Evolutionary conservation across 2,888 invertebrate genomes (phyloP), one percentile per base, ranked within the genome.

Genomic region (Xiphydria camelus): DNA sequence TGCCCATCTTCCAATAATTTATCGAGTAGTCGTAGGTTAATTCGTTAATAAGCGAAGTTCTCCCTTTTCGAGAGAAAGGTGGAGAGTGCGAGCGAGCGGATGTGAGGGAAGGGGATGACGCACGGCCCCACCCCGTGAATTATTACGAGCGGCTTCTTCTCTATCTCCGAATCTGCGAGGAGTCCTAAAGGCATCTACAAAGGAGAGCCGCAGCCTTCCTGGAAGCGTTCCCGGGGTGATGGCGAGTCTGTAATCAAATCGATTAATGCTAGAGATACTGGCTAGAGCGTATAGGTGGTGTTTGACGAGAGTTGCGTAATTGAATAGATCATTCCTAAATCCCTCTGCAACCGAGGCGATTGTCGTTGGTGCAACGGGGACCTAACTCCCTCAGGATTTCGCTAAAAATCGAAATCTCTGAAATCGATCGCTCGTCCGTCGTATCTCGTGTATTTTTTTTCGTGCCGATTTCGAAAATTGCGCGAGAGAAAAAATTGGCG

Each of bases 161-260:
- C 59, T 61, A 62, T 66, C 61, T 60, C 39, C 51, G 57, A 61
- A 64, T 66, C 62, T 58, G 57, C 65, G 44, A 59, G 49, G 52
- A 49, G 43, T 29, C 29, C 14, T 14, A 15, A 36, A 52, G 47
- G 49, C 52, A 51, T 51, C 32, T 31, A 37, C 43, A 44, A 44
- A 44, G 43, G 35, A n/a, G 22, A 26, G 43, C 43, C 43, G 43
- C 37, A 29, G 17, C 37, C 38, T 38, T 17, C 31, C 31, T 36
- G 37, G 38, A 44, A 21, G 10, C 9, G 43, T 37, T 35, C 26
- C 17, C 17, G 43, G 38, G 18, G 31, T 37, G 29, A 37, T 37
- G 43, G 36, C 32, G 43, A 44, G 32, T 44, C 43, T 44, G 37
- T 44, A 44, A 44, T 44, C 43, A 44, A 44, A 44, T 44, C 43